Conservation (phyloP, 2,113 vertebrate genomes). For the Psophia crepitans region DNA sequence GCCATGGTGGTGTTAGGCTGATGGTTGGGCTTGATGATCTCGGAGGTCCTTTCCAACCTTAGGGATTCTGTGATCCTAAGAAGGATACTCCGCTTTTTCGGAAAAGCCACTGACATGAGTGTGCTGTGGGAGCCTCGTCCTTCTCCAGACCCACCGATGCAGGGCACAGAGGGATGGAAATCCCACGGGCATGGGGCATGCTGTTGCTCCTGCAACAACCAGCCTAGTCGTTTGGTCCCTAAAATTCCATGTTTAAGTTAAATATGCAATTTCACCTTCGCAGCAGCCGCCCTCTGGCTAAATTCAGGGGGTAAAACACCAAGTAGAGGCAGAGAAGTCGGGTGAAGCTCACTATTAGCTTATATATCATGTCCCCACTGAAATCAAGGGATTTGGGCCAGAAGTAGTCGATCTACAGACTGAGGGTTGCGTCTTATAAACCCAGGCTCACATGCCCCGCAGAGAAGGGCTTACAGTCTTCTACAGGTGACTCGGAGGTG, state of each 20-base stretch:
- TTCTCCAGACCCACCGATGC: background rate
- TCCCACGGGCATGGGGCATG: fast-evolving
- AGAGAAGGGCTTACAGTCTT: background rate
- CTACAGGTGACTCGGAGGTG: background rate
- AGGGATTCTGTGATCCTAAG: too few relatives aligned
- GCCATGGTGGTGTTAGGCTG: too few relatives aligned
- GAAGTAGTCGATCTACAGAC: background rate
- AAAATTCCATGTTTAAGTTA: background rate
- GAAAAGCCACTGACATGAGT: background rate
- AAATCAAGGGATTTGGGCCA: background rate
- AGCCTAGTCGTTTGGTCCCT: background rate
- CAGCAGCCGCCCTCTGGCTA: background rate
- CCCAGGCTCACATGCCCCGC: background rate
- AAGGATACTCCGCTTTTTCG: background rate
- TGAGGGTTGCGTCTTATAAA: background rate
- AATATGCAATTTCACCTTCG: background rate
- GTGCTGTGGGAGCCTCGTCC: background rate
- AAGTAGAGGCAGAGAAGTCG: background rate
- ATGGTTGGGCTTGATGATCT: too few relatives aligned
- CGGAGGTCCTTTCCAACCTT: too few relatives aligned
- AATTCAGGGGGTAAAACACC: background rate
- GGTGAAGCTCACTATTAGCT: background rate
- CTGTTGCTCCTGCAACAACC: background rate
- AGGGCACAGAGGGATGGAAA: background rate
- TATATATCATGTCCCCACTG: background rate